These are phyloP conservation scores for Dynastes hyllus DNA, from an alignment of 2,888 invertebrate species.

Conservation along the genomic window DNA sequence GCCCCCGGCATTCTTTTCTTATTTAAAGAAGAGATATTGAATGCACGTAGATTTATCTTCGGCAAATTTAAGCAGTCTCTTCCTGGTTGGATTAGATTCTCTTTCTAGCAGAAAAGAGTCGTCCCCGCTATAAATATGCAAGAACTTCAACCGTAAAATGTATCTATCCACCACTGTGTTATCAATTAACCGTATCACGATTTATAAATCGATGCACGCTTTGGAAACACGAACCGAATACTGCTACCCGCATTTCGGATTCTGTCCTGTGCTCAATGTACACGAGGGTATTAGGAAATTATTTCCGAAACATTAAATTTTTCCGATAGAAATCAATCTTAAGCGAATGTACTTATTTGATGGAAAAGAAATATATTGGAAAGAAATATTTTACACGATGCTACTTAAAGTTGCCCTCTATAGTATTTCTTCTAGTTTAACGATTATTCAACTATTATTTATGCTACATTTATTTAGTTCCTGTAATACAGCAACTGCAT, in stretches of 20 bases:
- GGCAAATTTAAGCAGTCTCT: neutral
- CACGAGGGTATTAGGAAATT: conserved; percentile 2
- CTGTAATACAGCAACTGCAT: too few species aligned
- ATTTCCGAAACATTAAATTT: conserved; percentile 12
- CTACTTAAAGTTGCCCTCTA: too few species aligned
- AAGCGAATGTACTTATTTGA: neutral
- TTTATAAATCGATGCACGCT: conserved; percentile 15
- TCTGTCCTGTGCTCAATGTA: conserved; percentile 8
- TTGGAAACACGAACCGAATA: conserved; percentile 2
- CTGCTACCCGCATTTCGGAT: neutral
- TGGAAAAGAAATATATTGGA: neutral
- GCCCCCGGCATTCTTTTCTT: neutral
- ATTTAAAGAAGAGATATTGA: neutral
- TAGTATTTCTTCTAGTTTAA: too few species aligned
- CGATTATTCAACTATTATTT: too few species aligned
- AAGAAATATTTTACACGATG: neutral
- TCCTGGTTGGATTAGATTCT: neutral
- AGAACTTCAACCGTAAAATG: conserved; percentile 16
- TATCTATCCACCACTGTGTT: conserved; percentile 11
- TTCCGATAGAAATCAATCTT: conserved; percentile 12
- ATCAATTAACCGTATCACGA: conserved; percentile 15
- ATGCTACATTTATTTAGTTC: too few species aligned
- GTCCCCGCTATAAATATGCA: neutral
- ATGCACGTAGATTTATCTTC: neutral
- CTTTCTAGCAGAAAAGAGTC: neutral